Base-by-base conservation (phyloP, 2,113 vertebrate genomes). In the Plotosus lineatus region DNA sequence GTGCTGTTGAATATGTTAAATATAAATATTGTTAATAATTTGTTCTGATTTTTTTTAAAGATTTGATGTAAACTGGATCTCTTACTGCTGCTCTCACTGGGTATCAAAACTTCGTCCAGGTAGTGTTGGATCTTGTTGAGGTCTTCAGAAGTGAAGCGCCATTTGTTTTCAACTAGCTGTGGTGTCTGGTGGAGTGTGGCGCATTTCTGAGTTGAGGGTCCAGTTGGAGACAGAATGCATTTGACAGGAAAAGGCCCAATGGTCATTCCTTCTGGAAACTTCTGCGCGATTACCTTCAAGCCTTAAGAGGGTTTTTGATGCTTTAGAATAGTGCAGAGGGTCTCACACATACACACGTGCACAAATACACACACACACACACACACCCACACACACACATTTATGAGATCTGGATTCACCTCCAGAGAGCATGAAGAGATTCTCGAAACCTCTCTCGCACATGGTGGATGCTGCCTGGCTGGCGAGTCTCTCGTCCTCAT, bases 381-480 rank as follows among this genome's bases (percentile, higher is more conserved):
- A n/a, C n/a, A n/a, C n/a, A n/a, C n/a, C n/a, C n/a, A n/a, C n/a
- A n/a, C n/a, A n/a, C n/a, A n/a, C n/a, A n/a, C n/a, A n/a, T n/a
- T n/a, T n/a, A n/a, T n/a, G n/a, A n/a, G n/a, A n/a, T n/a, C n/a
- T n/a, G 1, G 23, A 3, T 91, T 88, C 66, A 98, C 98, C 98
- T 93, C 98, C 98, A 0, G 96, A 97, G 3, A 99, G 90, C 95
- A 99, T 95, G 82, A 97, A 99, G 17, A 99, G 87, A 78, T 99
- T 99, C 80, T 99, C 96, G 2, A 98, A 96, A 5, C 97, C 97
- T 56, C 96, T 90, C 83, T 99, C 94, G 0, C 96, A 98, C 96
- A 99, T 96, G 83, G 90, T 94, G 21, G 96, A 97, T 19, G 97
- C 96, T 0, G 96, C 95, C 87, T 96, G 95, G 84, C 93, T 95